Conservation (phyloP, 2,888 invertebrate species). For the Harpagoxenus sublaevis region DNA sequence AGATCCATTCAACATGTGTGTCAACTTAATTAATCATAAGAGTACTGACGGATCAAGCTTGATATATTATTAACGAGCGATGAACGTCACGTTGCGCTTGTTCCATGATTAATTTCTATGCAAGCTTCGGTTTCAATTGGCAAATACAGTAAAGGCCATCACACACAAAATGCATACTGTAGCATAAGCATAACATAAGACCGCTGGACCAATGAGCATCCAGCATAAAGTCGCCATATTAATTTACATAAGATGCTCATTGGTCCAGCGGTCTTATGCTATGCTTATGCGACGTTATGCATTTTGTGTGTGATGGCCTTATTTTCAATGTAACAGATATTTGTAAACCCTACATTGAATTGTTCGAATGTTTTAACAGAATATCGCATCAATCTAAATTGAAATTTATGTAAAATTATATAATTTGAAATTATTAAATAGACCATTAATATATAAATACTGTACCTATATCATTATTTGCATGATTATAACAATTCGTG, state of each 20-base stretch:
- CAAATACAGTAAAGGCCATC: conserved; percentile 26
- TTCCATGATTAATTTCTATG: conserved; percentile 42
- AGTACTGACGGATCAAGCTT: conserved; percentile 19
- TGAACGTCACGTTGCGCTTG: neutral
- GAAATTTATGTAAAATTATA: neutral
- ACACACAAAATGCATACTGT: too few relatives aligned
- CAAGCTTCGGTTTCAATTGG: conserved; percentile 22
- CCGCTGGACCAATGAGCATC: too few relatives aligned
- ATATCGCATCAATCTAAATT: neutral
- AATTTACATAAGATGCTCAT: too few relatives aligned
- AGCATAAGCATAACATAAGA: too few relatives aligned
- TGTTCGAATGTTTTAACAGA: conserved; percentile 2
- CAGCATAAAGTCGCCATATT: too few relatives aligned
- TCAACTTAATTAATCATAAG: conserved; percentile 44
- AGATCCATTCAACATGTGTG: conserved; percentile 1
- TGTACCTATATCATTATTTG: neutral
- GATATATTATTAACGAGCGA: conserved; percentile 33
- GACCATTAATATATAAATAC: neutral
- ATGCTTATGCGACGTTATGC: too few relatives aligned
- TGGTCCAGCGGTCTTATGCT: too few relatives aligned
- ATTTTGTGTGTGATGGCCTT: too few relatives aligned
- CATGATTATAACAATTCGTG: neutral
- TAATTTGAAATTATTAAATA: neutral
- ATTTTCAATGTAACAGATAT: conserved; percentile 16
- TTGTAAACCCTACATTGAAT: neutral